phyloP scores from a whole-genome alignment of 2,113 vertebrate genomes.

The Sminthopsis crassicaudata region DNA sequence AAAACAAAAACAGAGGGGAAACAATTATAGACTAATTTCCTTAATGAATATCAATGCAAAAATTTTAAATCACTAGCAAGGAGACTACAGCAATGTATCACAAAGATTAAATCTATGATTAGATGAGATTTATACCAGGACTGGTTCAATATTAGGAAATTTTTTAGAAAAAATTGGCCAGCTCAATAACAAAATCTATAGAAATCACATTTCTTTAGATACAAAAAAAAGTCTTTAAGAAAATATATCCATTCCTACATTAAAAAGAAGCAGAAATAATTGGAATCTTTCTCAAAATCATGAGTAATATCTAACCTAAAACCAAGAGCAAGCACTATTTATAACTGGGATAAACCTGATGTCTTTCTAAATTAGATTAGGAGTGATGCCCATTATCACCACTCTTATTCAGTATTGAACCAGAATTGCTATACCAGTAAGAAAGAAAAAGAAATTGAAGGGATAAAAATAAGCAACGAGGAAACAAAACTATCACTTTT shows the following conservation, averaged over 20 bases:
- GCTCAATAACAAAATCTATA: not conserved
- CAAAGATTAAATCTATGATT: not conserved
- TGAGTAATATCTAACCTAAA: not conserved
- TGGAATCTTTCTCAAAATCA: not conserved
- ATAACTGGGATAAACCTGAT: not conserved
- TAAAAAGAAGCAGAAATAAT: not conserved
- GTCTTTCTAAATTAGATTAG: not conserved
- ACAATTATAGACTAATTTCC: not conserved
- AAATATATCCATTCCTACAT: not conserved
- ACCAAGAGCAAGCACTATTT: not conserved
- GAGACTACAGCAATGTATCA: not conserved
- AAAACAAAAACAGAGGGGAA: not conserved
- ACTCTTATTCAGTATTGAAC: not conserved
- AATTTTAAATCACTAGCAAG: not conserved
- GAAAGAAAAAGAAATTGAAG: not conserved
- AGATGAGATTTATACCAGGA: not conserved
- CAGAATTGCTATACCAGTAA: not conserved
- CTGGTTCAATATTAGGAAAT: not conserved
- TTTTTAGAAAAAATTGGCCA: not conserved
- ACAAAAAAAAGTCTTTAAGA: not conserved
- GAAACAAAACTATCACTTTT: too few species aligned
- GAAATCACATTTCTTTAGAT: not conserved
- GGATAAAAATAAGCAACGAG: not conserved
- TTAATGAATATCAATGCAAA: not conserved
- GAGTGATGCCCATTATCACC: not conserved